These are phyloP conservation scores for Papilio machaon DNA, from an alignment of 1,140 invertebrate genomes.

Conservation along the genomic window DNA sequence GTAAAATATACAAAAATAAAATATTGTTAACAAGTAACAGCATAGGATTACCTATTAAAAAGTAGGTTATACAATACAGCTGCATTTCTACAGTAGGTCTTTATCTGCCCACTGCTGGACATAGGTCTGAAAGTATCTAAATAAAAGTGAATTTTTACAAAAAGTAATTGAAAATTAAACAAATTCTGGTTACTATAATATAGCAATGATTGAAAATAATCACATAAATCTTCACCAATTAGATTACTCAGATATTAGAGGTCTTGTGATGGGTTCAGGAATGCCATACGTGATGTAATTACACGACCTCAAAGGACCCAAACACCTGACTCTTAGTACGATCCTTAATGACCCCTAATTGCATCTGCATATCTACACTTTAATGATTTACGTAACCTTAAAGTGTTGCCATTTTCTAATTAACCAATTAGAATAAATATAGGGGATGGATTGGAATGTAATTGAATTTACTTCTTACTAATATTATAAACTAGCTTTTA, in stretches of 20 bases:
- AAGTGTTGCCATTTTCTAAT: neutral
- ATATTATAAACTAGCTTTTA: too few species aligned
- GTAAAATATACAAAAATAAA: neutral
- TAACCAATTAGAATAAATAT: neutral
- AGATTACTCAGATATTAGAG: neutral
- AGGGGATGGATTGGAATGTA: neutral
- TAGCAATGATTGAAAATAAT: too few species aligned
- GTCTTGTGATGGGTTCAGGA: neutral
- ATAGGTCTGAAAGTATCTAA: too few species aligned
- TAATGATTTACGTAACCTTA: neutral
- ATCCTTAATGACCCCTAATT: constrained; percentile 7
- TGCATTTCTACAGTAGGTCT: too few species aligned
- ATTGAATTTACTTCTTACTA: too few species aligned
- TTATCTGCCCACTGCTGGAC: too few species aligned
- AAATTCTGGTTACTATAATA: too few species aligned
- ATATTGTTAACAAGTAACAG: neutral
- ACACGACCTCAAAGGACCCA: constrained; percentile 17
- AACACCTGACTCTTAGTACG: constrained; percentile 2
- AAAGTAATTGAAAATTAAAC: too few species aligned
- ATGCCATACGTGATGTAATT: constrained; percentile 19
- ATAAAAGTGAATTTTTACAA: too few species aligned
- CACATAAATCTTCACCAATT: constrained; percentile 7
- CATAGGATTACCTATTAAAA: neutral
- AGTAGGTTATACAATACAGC: neutral
- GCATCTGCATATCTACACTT: constrained; percentile 7